phyloP scores from a whole-genome alignment of 2,113 vertebrate genomes.

The Myrmecophaga tridactyla region DNA sequence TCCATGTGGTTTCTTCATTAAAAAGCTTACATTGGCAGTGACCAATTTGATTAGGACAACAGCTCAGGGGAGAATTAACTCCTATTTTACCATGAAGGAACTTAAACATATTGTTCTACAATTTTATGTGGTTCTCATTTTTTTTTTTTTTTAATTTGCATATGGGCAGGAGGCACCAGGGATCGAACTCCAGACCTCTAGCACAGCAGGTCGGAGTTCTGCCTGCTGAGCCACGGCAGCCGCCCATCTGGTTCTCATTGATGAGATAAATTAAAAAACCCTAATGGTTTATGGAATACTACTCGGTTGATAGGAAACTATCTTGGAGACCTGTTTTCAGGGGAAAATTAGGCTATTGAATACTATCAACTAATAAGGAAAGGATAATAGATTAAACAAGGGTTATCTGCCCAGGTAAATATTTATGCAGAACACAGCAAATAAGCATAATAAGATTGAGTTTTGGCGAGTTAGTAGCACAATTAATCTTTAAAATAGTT shows the following conservation, averaged over 20 bases:
- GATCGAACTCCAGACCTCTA: no score
- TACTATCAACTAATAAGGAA: slow-evolving; percentile 45
- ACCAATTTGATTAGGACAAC: neutral
- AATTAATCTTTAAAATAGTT: slow-evolving; percentile 52
- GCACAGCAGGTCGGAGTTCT: no score
- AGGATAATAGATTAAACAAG: slow-evolving; percentile 50
- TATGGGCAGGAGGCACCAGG: no score
- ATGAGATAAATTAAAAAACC: neutral
- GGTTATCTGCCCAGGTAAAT: slow-evolving; percentile 56
- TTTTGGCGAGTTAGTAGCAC: slow-evolving; percentile 41
- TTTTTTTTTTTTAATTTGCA: no score
- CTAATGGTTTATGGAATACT: slow-evolving; percentile 37
- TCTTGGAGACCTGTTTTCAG: neutral
- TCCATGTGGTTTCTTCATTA: neutral
- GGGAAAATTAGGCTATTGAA: slow-evolving; percentile 42
- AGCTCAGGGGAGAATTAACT: slow-evolving; percentile 11
- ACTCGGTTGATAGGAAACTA: slow-evolving; percentile 6
- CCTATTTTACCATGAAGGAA: neutral
- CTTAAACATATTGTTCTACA: neutral
- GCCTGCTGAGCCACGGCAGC: no score
- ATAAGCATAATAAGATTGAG: slow-evolving; percentile 36
- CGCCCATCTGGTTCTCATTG: neutral
- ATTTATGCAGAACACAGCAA: slow-evolving; percentile 64
- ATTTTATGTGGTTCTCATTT: neutral
- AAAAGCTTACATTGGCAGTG: neutral